Evolutionary conservation across 2,888 invertebrate species (phyloP).

Genomic region (Tanaodytes sp.): DNA sequence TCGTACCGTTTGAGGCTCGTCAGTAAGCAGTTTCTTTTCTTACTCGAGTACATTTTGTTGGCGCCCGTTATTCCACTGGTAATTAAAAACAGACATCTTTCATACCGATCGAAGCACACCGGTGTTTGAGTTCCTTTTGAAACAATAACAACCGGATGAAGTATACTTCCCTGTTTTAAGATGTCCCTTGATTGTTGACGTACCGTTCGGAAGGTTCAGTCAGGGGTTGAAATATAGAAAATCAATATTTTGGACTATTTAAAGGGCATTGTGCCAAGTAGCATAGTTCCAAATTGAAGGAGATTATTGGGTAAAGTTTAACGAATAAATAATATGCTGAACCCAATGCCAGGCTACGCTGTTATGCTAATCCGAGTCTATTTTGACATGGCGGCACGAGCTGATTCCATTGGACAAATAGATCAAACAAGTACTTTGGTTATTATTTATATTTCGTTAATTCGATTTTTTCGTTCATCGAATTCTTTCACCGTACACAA

Average conservation of each 20-base stretch:
- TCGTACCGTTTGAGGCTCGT: too few relatives aligned
- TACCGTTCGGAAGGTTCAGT: constrained; percentile 22
- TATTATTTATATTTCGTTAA: too few relatives aligned
- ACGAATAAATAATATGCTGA: constrained; percentile 28
- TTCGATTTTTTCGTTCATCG: too few relatives aligned
- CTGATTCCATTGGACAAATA: too few relatives aligned
- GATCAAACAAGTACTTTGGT: too few relatives aligned
- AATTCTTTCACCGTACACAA: too few relatives aligned
- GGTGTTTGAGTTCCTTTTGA: background rate
- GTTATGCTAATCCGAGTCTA: too few relatives aligned
- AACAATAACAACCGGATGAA: constrained; percentile 18
- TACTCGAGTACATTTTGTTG: too few relatives aligned
- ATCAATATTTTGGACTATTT: constrained; percentile 51
- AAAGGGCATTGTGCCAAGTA: constrained; percentile 47
- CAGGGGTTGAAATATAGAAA: constrained; percentile 38
- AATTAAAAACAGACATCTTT: constrained; percentile 6
- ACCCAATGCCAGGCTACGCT: too few relatives aligned
- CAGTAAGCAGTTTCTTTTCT: too few relatives aligned
- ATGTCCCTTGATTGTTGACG: constrained; percentile 41
- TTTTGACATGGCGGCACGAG: too few relatives aligned
- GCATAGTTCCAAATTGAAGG: constrained; percentile 35
- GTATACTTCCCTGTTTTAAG: constrained; percentile 34
- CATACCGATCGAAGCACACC: background rate
- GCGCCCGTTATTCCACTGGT: background rate
- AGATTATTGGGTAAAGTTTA: constrained; percentile 30